These are phyloP conservation scores for Passer domesticus DNA, from an alignment of 2,113 vertebrate genomes.

Conservation along the genomic window DNA sequence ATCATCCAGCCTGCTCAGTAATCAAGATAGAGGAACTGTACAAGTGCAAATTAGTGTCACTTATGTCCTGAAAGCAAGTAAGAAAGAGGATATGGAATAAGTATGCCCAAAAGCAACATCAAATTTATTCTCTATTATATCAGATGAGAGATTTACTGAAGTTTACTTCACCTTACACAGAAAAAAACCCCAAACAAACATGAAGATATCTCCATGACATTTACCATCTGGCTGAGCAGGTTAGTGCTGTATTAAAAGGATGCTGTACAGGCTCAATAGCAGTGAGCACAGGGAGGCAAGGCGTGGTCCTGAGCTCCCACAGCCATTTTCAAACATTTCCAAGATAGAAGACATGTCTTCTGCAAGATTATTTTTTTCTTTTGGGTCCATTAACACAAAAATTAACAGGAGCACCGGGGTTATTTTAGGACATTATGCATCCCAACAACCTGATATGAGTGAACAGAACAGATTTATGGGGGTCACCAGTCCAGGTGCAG, in stretches of 20 bases:
- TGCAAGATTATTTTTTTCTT: not conserved
- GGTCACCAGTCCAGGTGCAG: not conserved
- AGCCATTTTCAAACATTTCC: not conserved
- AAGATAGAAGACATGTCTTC: not conserved
- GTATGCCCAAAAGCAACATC: slow-evolving; percentile 4
- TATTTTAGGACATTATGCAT: not conserved
- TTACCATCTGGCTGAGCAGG: not conserved
- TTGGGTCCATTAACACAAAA: not conserved
- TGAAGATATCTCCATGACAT: not conserved
- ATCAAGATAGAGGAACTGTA: not conserved
- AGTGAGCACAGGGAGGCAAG: not conserved
- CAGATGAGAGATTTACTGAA: not conserved
- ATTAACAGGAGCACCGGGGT: not conserved
- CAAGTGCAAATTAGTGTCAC: slow-evolving; percentile 33
- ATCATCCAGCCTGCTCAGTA: not conserved
- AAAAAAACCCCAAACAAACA: not conserved
- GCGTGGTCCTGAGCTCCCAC: not conserved
- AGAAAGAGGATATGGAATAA: not conserved
- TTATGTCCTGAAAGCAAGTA: slow-evolving; percentile 12
- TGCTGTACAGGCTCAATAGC: not conserved
- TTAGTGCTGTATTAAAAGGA: not conserved
- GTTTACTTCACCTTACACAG: not conserved
- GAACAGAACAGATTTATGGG: not conserved
- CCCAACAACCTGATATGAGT: not conserved
- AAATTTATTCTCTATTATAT: not conserved